A percentile compares a stretch with the other conserved stretches of the same genome.
Evolutionary conservation across 2,797 vertebrate genomes (phyloP).

Genomic region (Microchirus variegatus): DNA sequence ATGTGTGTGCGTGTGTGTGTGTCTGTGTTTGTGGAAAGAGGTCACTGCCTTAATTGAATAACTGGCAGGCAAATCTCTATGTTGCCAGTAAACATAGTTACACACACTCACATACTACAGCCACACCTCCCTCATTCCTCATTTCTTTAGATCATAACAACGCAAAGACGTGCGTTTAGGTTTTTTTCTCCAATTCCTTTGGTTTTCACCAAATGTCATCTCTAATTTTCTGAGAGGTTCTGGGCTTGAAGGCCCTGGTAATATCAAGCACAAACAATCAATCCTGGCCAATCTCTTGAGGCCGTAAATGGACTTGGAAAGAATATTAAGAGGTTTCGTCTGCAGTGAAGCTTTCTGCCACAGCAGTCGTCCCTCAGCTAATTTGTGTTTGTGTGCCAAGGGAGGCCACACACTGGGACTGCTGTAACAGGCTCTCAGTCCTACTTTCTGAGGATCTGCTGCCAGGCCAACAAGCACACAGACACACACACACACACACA

Average conservation of each 20-base stretch:
- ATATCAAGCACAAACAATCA: conserved; percentile 86
- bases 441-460: conserved; percentile 70
- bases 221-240: conserved; percentile 75
- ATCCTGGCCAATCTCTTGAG: conserved; percentile 79
- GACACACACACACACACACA: conserved; percentile 31
- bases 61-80: conserved; percentile 46
- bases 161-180: conserved; percentile 71
- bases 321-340: conserved; percentile 84
- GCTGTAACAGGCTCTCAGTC: conserved; percentile 76
- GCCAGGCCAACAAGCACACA: conserved; percentile 64
- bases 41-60: conserved; percentile 66
- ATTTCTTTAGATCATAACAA: conserved; percentile 52
- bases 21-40: conserved; percentile 56
- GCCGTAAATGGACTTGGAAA: conserved; percentile 82
- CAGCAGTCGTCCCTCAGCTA: conserved; percentile 78
- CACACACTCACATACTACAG: too few species aligned
- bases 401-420: conserved; percentile 79
- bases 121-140: too few species aligned
- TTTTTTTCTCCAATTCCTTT: conserved; percentile 75
- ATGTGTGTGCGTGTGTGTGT: not conserved
- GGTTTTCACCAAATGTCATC: conserved; percentile 70
- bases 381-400: conserved; percentile 81
- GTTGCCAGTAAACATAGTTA: conserved; percentile 36
- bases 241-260: conserved; percentile 75
- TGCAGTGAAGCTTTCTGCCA: conserved; percentile 76